Evolutionary conservation across 2,113 vertebrate species (phyloP).

Genomic region (Nesoenas mayeri): DNA sequence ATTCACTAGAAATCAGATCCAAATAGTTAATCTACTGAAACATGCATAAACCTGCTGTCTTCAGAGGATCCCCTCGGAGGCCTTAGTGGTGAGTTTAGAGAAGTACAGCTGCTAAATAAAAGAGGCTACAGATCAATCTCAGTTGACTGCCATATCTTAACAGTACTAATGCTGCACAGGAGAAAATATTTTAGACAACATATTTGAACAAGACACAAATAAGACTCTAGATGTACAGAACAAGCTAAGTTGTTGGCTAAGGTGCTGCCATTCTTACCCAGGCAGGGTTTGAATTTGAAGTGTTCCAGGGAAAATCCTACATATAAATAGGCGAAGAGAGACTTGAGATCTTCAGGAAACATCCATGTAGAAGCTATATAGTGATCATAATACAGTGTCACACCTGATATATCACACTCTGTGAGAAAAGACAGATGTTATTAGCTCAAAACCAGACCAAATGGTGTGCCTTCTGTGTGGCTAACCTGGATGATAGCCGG

Average conservation of each 20-base stretch:
- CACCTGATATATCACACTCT: background rate
- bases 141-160: background rate
- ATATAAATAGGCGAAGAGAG: background rate
- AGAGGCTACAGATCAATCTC: background rate
- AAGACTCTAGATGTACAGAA: background rate
- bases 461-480: background rate
- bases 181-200: background rate
- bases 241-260: background rate
- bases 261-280: background rate
- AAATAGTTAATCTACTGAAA: background rate
- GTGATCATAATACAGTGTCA: background rate
- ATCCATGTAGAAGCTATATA: fast-evolving
- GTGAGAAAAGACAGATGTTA: background rate
- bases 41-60: background rate
- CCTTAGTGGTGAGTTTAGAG: background rate
- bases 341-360: background rate
- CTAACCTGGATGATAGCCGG: background rate
- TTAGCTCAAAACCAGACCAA: background rate
- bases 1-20: background rate
- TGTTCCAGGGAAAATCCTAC: background rate
- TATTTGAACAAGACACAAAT: background rate
- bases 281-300: background rate
- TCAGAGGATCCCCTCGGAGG: background rate
- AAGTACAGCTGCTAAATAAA: background rate
- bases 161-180: background rate